Base-by-base conservation (phyloP, 2,888 invertebrate species). In the Acronicta leporina region DNA sequence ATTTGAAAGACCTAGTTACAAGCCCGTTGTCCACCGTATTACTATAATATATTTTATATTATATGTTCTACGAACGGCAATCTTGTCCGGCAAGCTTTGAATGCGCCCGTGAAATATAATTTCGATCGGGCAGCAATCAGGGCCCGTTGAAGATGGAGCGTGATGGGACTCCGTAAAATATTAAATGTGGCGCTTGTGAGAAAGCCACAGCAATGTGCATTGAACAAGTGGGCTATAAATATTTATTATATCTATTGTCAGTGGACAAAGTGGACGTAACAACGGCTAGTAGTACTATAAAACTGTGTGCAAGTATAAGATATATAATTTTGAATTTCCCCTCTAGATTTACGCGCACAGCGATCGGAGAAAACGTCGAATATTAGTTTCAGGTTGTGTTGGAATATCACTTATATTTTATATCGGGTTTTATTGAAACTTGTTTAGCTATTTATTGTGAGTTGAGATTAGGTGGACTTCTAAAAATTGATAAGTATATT, bases 101-200 rank as follows among this genome's bases (percentile, higher is more conserved):
- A 93, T 94, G 92, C 92, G 89, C 89, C 87, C 85, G 87, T 87
- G 90, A 93, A 92, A 94, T 94, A 94, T 94, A 93, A 94, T 94
- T 94, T 89, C 92, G 93, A 94, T 94, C 89, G 92, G 91, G 88
- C 91, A 87, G 92, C 95, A 95, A 95, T 95, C 95, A 95, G 91
- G 87, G 86, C 79, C 92, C 87, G 95, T 95, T 94, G 93, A 94
- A 93, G 92, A 87, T 82, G 88, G 90, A 87, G 93, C 94, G 95
- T 95, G 94, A 93, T 91, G 79, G 81, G 94, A 94, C 89, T 95
- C 56, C 54, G 79, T 87, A 91, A 92, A 91, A 92, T 92, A 92
- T 92, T 89, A 91, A 91, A 90, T 88, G 87, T 89, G 85, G 86
- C 82, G 78, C 81, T 81, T 77, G 77, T 75, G 74, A 74, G 70